phyloP scores from a whole-genome alignment of 92 coral and sea anemone genomes.

The Parazoanthus atlanticus region DNA sequence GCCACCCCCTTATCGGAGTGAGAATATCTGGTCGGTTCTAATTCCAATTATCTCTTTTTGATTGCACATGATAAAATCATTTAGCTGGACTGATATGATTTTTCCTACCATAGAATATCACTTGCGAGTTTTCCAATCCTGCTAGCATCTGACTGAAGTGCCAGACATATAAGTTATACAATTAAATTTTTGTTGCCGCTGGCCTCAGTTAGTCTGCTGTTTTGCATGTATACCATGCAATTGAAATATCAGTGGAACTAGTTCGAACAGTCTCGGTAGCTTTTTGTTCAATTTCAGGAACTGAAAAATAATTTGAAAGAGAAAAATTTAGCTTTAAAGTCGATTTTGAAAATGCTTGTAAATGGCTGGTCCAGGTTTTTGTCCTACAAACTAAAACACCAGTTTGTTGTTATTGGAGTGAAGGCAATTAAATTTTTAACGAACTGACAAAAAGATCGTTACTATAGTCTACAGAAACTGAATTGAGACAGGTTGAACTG shows the following conservation, averaged over 20 bases:
- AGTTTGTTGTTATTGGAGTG: constrained; percentile 13
- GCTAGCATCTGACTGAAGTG: background rate
- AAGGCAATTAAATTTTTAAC: background rate
- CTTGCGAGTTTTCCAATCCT: background rate
- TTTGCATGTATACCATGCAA: background rate
- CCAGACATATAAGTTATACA: background rate
- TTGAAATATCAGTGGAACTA: background rate
- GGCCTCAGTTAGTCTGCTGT: background rate
- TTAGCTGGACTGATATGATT: background rate
- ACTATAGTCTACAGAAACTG: background rate
- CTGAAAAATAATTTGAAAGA: too few species aligned
- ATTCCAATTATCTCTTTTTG: too few species aligned
- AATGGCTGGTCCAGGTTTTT: background rate
- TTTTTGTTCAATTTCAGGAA: too few species aligned
- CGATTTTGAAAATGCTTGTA: too few species aligned
- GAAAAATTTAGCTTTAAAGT: too few species aligned
- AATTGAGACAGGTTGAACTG: background rate
- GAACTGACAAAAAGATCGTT: background rate
- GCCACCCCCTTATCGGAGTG: too few species aligned
- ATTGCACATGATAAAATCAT: too few species aligned
- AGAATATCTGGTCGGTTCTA: too few species aligned
- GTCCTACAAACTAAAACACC: background rate
- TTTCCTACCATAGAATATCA: background rate
- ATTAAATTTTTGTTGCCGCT: background rate
- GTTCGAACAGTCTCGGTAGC: background rate